A percentile compares a stretch with the other conserved stretches of the same genome.
phyloP scores from a whole-genome alignment of 2,113 vertebrate species.

The Cryptomyrus ogoouensis region DNA sequence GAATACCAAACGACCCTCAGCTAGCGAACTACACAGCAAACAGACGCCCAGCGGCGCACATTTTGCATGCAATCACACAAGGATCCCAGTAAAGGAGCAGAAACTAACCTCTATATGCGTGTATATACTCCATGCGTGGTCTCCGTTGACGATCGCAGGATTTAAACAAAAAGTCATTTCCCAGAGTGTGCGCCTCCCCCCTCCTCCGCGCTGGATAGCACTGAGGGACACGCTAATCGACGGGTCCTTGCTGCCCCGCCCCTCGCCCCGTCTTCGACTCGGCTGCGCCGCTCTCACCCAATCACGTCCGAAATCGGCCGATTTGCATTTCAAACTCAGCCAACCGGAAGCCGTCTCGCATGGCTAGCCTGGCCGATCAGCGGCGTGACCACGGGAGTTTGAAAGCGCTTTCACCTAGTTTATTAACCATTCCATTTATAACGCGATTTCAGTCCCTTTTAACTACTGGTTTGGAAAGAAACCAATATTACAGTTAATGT shows the following conservation, averaged over 20 bases:
- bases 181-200: slow-evolving; percentile 27
- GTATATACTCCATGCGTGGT: background rate
- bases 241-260: slow-evolving; percentile 35
- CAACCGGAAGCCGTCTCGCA: slow-evolving; percentile 54
- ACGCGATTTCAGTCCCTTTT: background rate
- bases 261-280: slow-evolving; percentile 38
- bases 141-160: background rate
- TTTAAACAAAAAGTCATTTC: slow-evolving; percentile 20
- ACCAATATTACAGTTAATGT: background rate
- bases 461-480: background rate
- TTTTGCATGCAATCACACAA: slow-evolving; percentile 26
- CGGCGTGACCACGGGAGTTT: background rate
- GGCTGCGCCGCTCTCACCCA: slow-evolving; percentile 39
- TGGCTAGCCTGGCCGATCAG: slow-evolving; percentile 26
- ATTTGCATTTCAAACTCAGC: slow-evolving; percentile 53
- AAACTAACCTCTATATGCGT: background rate
- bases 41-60: slow-evolving; percentile 42
- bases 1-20: background rate
- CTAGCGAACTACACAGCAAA: slow-evolving; percentile 28
- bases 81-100: background rate
- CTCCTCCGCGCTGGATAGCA: slow-evolving; percentile 52
- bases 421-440: background rate
- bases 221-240: slow-evolving; percentile 38
- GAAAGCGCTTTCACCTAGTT: background rate
- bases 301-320: slow-evolving; percentile 41